phyloP scores from a whole-genome alignment of 2,888 invertebrate genomes.

The Macrosiphum euphorbiae region DNA sequence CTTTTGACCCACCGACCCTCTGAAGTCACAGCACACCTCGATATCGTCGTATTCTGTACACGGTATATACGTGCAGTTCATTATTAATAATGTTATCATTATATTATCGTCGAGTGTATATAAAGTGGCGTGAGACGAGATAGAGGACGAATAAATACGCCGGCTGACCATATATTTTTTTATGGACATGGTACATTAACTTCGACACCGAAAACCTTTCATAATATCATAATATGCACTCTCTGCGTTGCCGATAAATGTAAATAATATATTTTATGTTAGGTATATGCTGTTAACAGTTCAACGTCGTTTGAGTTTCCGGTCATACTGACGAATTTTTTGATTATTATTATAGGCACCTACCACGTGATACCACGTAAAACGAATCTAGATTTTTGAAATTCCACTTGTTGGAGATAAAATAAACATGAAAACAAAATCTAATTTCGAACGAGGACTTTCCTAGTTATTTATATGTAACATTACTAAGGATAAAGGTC shows the following conservation, averaged over 20 bases:
- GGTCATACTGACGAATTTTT: background rate
- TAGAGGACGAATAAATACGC: background rate
- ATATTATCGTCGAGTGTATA: background rate
- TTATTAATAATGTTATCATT: background rate
- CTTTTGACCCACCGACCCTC: background rate
- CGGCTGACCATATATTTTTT: background rate
- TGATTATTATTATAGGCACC: background rate
- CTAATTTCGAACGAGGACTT: background rate
- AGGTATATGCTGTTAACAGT: background rate
- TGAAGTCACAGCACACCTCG: background rate
- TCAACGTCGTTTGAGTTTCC: background rate
- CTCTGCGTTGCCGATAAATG: background rate
- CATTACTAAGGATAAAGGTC: background rate
- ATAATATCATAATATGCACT: background rate
- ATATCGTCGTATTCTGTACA: background rate
- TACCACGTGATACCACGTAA: too few species aligned
- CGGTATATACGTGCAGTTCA: background rate
- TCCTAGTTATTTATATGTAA: background rate
- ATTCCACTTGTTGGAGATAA: background rate
- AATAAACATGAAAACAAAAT: background rate
- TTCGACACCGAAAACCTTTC: conserved; percentile 43
- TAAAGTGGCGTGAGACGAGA: background rate
- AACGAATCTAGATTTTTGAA: background rate
- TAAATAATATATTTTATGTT: background rate
- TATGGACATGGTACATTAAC: conserved; percentile 26